These are phyloP conservation scores for Corythoichthys haematopterus DNA, from an alignment of 2,113 vertebrate genomes.

Conservation along the genomic window DNA sequence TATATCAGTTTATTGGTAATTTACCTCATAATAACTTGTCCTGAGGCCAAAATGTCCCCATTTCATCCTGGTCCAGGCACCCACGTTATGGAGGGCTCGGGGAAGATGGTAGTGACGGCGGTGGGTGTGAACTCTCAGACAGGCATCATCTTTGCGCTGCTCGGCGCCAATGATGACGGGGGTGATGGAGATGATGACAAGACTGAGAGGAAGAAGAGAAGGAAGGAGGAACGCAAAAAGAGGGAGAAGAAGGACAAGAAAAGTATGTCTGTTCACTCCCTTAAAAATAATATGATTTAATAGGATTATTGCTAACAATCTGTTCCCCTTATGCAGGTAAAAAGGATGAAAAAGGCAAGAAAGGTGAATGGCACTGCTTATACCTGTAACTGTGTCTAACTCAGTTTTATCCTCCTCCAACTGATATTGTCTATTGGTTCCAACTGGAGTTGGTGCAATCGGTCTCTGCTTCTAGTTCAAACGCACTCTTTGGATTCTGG, in stretches of 20 bases:
- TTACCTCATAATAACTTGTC: background rate
- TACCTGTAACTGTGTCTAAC: background rate
- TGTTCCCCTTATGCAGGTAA: conserved; percentile 50
- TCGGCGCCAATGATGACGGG: conserved; percentile 83
- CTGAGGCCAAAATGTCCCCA: background rate
- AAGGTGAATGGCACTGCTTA: conserved; percentile 41
- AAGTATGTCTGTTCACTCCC: conserved; percentile 42
- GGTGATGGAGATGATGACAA: conserved; percentile 78
- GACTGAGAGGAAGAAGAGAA: conserved; percentile 43
- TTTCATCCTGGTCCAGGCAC: conserved; percentile 74
- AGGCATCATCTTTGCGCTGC: conserved; percentile 94
- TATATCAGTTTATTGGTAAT: too few species aligned
- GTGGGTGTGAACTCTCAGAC: conserved; percentile 96
- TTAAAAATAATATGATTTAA: background rate
- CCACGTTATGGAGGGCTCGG: conserved; percentile 98
- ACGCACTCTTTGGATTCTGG: background rate
- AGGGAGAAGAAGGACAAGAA: conserved; percentile 59
- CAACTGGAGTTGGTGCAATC: background rate
- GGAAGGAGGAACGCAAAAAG: conserved; percentile 51
- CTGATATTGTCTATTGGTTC: background rate
- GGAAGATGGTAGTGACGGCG: conserved; percentile 91
- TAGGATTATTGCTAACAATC: background rate
- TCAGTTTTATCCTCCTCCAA: background rate
- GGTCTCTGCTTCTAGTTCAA: background rate
- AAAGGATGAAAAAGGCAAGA: conserved; percentile 61